Percentiles rank a stretch among this genome's conserved stretches.
These are phyloP conservation scores for Drosophila biarmipes DNA, from an alignment of 1,140 invertebrate genomes.

Conservation along the genomic window DNA sequence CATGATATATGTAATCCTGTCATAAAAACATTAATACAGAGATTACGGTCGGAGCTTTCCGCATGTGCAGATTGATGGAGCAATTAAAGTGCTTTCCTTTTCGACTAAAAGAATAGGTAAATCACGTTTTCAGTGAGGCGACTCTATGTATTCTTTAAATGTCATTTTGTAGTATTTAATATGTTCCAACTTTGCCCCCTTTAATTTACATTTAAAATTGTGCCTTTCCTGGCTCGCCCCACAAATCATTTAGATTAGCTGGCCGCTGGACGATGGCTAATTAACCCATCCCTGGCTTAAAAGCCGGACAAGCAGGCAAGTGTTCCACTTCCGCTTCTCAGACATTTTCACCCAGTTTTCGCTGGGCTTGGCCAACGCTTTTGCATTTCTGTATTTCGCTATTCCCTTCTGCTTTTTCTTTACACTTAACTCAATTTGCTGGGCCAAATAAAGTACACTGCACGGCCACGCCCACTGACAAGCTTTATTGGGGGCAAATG, in stretches of 20 bases:
- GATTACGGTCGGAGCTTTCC: neutral
- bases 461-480: slow-evolving; percentile 43
- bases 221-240: neutral
- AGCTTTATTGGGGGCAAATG: slow-evolving; percentile 46
- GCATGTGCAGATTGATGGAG: neutral
- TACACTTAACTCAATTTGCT: slow-evolving; percentile 73
- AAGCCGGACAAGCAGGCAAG: slow-evolving; percentile 41
- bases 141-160: no score
- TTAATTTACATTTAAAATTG: neutral
- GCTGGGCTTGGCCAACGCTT: slow-evolving; percentile 33
- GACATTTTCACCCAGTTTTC: slow-evolving; percentile 23
- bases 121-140: no score
- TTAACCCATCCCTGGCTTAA: slow-evolving; percentile 23
- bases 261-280: slow-evolving; percentile 16
- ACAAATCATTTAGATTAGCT: slow-evolving; percentile 34
- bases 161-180: no score
- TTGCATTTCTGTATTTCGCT: slow-evolving; percentile 20
- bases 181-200: no score
- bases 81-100: neutral
- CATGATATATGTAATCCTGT: slow-evolving; percentile 34
- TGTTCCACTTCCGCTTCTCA: slow-evolving; percentile 30
- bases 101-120: no score
- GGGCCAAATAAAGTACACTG: slow-evolving; percentile 34
- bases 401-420: slow-evolving; percentile 22
- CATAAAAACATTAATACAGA: slow-evolving; percentile 25